Evolutionary conservation across 2,888 invertebrate genomes (phyloP), one percentile per base, ranked within the genome.

Genomic region (Baronia brevicornis): DNA sequence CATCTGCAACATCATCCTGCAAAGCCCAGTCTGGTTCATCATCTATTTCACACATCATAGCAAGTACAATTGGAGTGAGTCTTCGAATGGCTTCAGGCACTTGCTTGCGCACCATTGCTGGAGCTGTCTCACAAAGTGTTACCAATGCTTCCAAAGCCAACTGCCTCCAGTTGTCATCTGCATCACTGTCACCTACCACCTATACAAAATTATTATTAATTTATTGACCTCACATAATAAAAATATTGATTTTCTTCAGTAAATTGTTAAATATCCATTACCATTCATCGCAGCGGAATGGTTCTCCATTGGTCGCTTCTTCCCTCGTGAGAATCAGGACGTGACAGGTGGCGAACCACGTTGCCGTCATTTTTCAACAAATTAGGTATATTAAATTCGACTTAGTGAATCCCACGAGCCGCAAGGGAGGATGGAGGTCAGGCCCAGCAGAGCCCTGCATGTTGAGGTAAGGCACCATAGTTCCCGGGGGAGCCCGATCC

Each of bases 101-200:
- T 44, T 92, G 91, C 75, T 98, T 98, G 36, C 98, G 90, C 20
- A 99, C 93, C 94, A 97, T 97, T 2, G 97, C 95, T 0, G 98
- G 94, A 3, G 97, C 96, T 14, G 95, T 95, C 85, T 99, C 99
- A 23, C 97, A 90, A 43, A 97, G 78, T 2, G 89, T 89, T 40
- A 96, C 91, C 78, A 92, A 84, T 5, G 95, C 92, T 77, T 98
- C 98, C 18, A 99, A 82, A 0, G 94, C 91, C 36, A 98, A 84
- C 65, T 98, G 97, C 11, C 96, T 88, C 92, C 94, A 95, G 36
- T 91, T 90, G 61, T 94, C 93, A 40, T 90, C 88, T 17, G 90
- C 87, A 15, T 91, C 88, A n/a, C 82, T 70, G 55, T 91, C 89
- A 37, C 88, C 88, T 33, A 94, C 87, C 33, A 92, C 85, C 89